phyloP scores from a whole-genome alignment of 1,140 invertebrate genomes.

The Aphelinus atriplicis region DNA sequence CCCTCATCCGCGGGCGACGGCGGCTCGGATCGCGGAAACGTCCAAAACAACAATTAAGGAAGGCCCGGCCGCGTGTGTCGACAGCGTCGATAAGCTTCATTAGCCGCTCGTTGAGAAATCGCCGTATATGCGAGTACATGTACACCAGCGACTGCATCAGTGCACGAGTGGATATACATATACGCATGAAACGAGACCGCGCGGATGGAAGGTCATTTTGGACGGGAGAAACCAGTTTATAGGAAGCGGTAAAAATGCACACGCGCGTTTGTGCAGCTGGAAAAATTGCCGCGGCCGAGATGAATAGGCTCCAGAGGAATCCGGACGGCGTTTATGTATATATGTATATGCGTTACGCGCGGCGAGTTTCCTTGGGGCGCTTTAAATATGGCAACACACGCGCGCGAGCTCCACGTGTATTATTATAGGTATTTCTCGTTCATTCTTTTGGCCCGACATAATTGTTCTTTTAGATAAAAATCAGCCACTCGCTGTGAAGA shows the following conservation, averaged over 20 bases:
- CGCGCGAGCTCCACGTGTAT: too few species aligned
- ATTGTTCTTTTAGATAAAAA: too few species aligned
- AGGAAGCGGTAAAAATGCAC: background rate
- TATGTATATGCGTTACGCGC: too few species aligned
- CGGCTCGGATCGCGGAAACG: too few species aligned
- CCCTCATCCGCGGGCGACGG: too few species aligned
- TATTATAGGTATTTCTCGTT: too few species aligned
- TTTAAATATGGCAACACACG: too few species aligned
- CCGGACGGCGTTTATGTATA: background rate
- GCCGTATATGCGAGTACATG: background rate
- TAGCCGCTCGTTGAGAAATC: background rate
- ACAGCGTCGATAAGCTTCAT: background rate
- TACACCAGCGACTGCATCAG: background rate
- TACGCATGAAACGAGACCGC: background rate
- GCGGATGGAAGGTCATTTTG: background rate
- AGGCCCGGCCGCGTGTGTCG: background rate
- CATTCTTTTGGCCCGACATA: too few species aligned
- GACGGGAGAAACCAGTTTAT: constrained; percentile 17
- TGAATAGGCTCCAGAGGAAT: background rate
- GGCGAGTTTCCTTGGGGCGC: too few species aligned
- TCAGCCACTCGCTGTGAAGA: too few species aligned
- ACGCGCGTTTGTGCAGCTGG: background rate
- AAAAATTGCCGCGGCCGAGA: background rate
- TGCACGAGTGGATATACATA: background rate
- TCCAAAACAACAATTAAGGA: too few species aligned